Base-by-base conservation (phyloP, 1,140 invertebrate genomes). In the Atta colombica region DNA sequence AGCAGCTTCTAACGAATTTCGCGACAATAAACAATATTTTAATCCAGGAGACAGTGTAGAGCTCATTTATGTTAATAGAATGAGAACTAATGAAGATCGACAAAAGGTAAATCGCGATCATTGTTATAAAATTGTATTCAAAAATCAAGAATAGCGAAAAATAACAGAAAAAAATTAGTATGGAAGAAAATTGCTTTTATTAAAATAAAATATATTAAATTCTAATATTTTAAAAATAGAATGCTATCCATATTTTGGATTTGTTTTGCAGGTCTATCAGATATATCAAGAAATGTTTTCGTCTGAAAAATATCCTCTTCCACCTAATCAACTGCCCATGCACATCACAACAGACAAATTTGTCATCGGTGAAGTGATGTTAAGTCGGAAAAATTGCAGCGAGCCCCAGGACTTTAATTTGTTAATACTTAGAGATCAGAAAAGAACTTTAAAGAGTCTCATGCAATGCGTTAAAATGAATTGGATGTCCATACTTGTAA, bases 401-500 rank as follows among this genome's bases (percentile, higher is more conserved):
- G 88, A 92, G 3, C 93, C 95, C 58, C 94, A 94, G 51, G 93
- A 95, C 49, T 91, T 94, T 2, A 96, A 96, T 89, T 94, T 97
- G 58, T 93, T 97, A 45, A 91, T 98, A 51, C 92, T 98, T 8
- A 96, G 98, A 66, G 95, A 96, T 77, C 98, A 98, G 93, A 92
- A 97, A 53, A 91, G 95, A 18, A 93, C 95, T 12, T 92, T 99
- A 45, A 97, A 98, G 92, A 97, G 97, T 66, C 93, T 99, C 53
- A 96, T 97, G 14, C 97, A 97, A 78, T 99, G 98, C 94, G 96
- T 99, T 6, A 96, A 98, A 88, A 98, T 98, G 97, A 98, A 98
- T 91, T 99, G 98, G 98, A 97, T 99, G 96, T 95, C 98, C 3
- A 98, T 99, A 90, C 93, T 99, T 91, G 98, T 98, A 95, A 96